Evolutionary conservation across 2,113 vertebrate species (phyloP), one percentile per base, ranked within the genome.

Genomic region (Tautogolabrus adspersus): DNA sequence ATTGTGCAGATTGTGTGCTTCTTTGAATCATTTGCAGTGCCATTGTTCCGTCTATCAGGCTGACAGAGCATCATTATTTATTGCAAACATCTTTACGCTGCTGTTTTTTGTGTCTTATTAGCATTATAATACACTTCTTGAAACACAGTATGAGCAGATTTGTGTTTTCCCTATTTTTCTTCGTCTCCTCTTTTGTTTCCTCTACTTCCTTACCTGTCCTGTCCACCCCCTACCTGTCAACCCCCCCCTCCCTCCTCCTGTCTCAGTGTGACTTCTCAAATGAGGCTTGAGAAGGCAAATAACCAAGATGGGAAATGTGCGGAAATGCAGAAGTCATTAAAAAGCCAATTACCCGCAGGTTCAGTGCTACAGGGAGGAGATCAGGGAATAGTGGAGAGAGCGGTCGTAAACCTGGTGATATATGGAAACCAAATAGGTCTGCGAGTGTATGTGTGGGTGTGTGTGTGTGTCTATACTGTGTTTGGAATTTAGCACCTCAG

Each of bases 251-350:
- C 15, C 26, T 12, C n/a, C 26, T 66, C 19, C 30, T 56, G 52
- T 61, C 69, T 40, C 73, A 51, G 79, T 72, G 40, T 67, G 82
- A 63, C 77, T 84, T 70, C 87, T 83, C 62, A 79, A 90, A 87
- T 81, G 84, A 89, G 79, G 77, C 82, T 80, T 81, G 87, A 83
- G 82, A 68, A 85, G 65, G 67, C 81, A 89, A 86, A 89, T 81
- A 87, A 78, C 82, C 75, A 60, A 34, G 66, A 82, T 76, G 56
- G 81, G 83, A 81, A 87, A 78, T 60, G 84, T 81, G 83, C 81
- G 72, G 82, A 87, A 90, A 91, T 93, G 94, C 93, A 95, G 91
- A 95, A 92, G 79, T 95, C 94, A 96, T 96, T 96, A 96, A 96
- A 96, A 96, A 96, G 94, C 94, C 95, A 96, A 95, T 96, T 95